Evolutionary conservation across 1,140 invertebrate genomes (phyloP).

Genomic region (Sitophilus oryzae): DNA sequence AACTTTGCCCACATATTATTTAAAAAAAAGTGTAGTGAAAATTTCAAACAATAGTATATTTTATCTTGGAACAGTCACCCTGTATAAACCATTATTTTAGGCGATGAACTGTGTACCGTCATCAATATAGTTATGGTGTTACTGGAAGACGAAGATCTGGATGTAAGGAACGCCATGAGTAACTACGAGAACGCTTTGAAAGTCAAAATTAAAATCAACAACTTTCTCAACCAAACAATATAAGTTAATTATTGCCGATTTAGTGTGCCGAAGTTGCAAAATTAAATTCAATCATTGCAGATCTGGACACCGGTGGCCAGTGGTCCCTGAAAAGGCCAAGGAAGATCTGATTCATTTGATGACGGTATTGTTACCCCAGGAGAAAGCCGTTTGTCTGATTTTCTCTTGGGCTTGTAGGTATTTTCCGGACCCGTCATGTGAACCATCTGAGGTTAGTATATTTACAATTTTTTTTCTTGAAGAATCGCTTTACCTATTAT

Average conservation of each 20-base stretch:
- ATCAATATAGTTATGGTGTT: constrained; percentile 33
- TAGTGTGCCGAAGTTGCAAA: too few relatives aligned
- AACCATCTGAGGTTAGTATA: constrained; percentile 28
- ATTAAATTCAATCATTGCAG: constrained; percentile 18
- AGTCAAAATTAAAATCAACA: constrained; percentile 20
- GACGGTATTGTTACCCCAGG: constrained; percentile 23
- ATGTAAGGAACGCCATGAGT: constrained; percentile 36
- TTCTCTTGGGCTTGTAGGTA: constrained; percentile 31
- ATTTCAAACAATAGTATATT: too few relatives aligned
- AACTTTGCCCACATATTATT: too few relatives aligned
- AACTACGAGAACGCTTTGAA: constrained; percentile 22
- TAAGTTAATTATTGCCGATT: too few relatives aligned
- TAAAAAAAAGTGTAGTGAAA: too few relatives aligned
- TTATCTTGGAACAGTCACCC: too few relatives aligned
- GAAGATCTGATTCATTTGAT: constrained; percentile 26
- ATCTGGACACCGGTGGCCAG: constrained; percentile 26
- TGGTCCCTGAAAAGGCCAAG: constrained; percentile 30
- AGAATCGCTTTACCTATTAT: too few relatives aligned
- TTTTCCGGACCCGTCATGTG: constrained; percentile 24
- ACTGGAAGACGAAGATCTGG: constrained; percentile 36
- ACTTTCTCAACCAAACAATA: constrained; percentile 19
- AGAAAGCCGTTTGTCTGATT: constrained; percentile 28
- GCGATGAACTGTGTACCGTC: constrained; percentile 23
- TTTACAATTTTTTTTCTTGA: too few relatives aligned
- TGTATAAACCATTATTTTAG: too few relatives aligned